Percentiles rank a stretch among this genome's conserved stretches.
These are phyloP conservation scores for Nerophis ophidion DNA, from an alignment of 2,113 vertebrate genomes.

Conservation along the genomic window DNA sequence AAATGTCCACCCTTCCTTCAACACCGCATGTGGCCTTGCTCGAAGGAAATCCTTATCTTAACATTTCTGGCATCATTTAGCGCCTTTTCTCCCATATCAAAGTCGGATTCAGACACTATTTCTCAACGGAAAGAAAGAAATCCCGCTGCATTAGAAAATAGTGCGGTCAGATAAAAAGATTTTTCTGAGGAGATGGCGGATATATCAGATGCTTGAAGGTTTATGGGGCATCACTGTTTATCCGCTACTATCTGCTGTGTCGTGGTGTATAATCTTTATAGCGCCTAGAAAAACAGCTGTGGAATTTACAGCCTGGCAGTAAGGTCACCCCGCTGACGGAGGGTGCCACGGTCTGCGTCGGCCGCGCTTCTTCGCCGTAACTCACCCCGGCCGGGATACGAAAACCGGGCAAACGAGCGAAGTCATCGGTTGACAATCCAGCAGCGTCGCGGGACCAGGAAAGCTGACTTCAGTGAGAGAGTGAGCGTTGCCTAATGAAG, in stretches of 20 bases:
- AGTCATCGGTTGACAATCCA: background rate
- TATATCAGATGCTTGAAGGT: slow-evolving; percentile 38
- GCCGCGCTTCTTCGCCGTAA: slow-evolving; percentile 9
- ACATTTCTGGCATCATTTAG: slow-evolving; percentile 20
- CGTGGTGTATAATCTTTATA: slow-evolving; percentile 47
- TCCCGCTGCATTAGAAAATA: slow-evolving; percentile 34
- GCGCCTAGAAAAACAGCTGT: slow-evolving; percentile 42
- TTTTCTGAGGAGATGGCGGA: slow-evolving; percentile 21
- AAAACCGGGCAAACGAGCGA: slow-evolving; percentile 6
- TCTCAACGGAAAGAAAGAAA: slow-evolving; percentile 20
- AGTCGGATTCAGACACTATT: slow-evolving; percentile 23
- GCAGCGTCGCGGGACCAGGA: slow-evolving; percentile 1
- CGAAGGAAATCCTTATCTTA: slow-evolving; percentile 29
- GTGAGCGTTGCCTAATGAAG: slow-evolving; percentile 42
- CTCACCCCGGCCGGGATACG: slow-evolving; percentile 5
- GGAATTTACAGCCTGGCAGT: slow-evolving; percentile 33
- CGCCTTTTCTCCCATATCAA: slow-evolving; percentile 5
- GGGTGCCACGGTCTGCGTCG: slow-evolving; percentile 10
- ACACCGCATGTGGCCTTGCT: slow-evolving; percentile 21
- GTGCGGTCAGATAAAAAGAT: slow-evolving; percentile 14
- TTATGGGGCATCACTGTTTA: slow-evolving; percentile 50
- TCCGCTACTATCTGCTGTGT: slow-evolving; percentile 46
- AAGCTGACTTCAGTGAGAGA: slow-evolving; percentile 15
- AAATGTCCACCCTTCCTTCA: background rate
- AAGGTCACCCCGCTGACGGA: slow-evolving; percentile 50